Conservation (phyloP, 2,888 invertebrate genomes). For the Leptinotarsa juncta region DNA sequence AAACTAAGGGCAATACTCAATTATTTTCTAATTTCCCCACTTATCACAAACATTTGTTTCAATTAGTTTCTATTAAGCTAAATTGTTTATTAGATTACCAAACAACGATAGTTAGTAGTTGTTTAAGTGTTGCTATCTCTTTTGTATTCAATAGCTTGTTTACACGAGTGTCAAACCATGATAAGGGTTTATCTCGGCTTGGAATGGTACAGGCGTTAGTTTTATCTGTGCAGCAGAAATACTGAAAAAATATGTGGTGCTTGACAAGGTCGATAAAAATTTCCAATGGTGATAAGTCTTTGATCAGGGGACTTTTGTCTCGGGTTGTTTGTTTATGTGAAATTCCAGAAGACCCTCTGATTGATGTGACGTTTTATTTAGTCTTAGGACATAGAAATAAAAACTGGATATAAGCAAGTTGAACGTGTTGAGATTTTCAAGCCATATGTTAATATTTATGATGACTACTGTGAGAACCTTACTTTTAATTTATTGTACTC, state of each 20-base stretch:
- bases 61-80: conserved; percentile 52
- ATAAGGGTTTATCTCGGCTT: conserved; percentile 49
- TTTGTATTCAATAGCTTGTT: conserved; percentile 46
- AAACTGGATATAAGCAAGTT: not conserved
- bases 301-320: conserved; percentile 21
- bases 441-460: too few species aligned
- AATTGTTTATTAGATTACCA: conserved; percentile 50
- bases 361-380: conserved; percentile 8
- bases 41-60: conserved; percentile 50
- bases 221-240: conserved; percentile 25
- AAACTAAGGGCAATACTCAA: conserved; percentile 25
- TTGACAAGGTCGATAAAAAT: conserved; percentile 21
- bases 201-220: conserved; percentile 36
- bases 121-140: conserved; percentile 30
- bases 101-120: conserved; percentile 29
- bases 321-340: conserved; percentile 6
- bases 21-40: conserved; percentile 41
- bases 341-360: conserved; percentile 4
- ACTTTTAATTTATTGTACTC: too few species aligned
- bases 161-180: conserved; percentile 54
- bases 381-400: not conserved
- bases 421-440: not conserved
- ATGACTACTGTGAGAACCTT: too few species aligned
- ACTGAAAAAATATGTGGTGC: conserved; percentile 14
- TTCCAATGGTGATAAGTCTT: conserved; percentile 10